A percentile compares a stretch with the other conserved stretches of the same genome.
phyloP scores from a whole-genome alignment of 30 jellyfish, hydroid and myxozoan species.

The Pelagia noctiluca region DNA sequence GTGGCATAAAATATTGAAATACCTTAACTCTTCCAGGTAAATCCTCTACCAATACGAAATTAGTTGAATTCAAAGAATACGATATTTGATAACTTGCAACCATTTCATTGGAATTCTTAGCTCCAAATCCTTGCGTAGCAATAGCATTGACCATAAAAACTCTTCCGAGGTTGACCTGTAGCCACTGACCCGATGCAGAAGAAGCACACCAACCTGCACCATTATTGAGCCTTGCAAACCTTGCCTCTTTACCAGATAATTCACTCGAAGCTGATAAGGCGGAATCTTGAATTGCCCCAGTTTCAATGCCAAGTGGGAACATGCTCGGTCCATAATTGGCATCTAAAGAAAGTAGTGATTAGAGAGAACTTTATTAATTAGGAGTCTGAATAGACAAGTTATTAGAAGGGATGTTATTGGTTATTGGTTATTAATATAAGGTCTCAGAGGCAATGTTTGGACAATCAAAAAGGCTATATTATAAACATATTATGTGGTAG shows the following conservation, averaged over 20 bases:
- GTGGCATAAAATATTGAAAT: not conserved
- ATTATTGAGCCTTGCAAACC: constrained; percentile 32
- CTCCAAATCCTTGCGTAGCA: constrained; percentile 37
- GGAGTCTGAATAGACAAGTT: not conserved
- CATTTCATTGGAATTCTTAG: not conserved
- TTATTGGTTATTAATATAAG: too few species aligned
- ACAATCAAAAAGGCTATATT: too few species aligned
- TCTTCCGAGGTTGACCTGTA: constrained; percentile 38
- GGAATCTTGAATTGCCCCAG: constrained; percentile 4
- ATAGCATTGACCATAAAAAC: not conserved
- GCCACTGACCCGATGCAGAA: constrained; percentile 30
- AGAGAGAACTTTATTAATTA: not conserved
- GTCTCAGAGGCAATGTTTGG: not conserved
- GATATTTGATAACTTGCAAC: constrained; percentile 19
- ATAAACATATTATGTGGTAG: not conserved
- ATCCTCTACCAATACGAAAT: constrained; percentile 5
- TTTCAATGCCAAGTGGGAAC: constrained; percentile 28
- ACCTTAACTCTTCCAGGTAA: constrained; percentile 36
- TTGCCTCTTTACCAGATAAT: constrained; percentile 16
- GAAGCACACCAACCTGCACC: constrained; percentile 36
- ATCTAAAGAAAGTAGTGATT: not conserved
- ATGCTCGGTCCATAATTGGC: not conserved
- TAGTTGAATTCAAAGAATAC: constrained; percentile 8
- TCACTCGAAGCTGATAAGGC: constrained; percentile 20
- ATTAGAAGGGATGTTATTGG: not conserved